Evolutionary conservation across 2,113 vertebrate genomes (phyloP).

Genomic region (Hemichromis elongatus): DNA sequence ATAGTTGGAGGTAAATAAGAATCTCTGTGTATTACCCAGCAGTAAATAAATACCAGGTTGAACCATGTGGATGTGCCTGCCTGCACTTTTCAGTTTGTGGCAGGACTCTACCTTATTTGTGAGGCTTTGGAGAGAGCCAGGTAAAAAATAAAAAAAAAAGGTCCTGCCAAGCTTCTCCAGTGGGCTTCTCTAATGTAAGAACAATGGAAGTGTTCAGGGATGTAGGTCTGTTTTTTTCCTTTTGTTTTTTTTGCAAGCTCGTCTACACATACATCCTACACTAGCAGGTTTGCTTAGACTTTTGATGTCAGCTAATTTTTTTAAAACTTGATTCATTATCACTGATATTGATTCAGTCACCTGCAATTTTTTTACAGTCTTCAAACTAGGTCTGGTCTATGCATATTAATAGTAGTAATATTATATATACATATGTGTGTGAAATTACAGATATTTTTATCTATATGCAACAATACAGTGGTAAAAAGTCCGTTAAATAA

Average conservation of each 20-base stretch:
- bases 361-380: neutral
- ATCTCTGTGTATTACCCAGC: neutral
- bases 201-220: neutral
- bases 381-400: neutral
- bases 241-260: neutral
- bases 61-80: neutral
- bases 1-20: neutral
- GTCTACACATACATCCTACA: neutral
- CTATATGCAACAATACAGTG: neutral
- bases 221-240: neutral
- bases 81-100: neutral
- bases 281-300: neutral
- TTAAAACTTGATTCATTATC: neutral
- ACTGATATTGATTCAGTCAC: neutral
- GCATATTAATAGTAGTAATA: neutral
- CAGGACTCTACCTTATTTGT: neutral
- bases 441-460: neutral
- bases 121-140: neutral
- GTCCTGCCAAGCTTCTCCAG: neutral
- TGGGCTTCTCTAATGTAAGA: neutral
- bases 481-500: neutral
- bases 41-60: slow-evolving; percentile 19
- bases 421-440: neutral
- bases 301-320: neutral
- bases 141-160: neutral